These are phyloP conservation scores for Martes martes DNA, from an alignment of 2,113 vertebrate genomes.

Conservation along the genomic window DNA sequence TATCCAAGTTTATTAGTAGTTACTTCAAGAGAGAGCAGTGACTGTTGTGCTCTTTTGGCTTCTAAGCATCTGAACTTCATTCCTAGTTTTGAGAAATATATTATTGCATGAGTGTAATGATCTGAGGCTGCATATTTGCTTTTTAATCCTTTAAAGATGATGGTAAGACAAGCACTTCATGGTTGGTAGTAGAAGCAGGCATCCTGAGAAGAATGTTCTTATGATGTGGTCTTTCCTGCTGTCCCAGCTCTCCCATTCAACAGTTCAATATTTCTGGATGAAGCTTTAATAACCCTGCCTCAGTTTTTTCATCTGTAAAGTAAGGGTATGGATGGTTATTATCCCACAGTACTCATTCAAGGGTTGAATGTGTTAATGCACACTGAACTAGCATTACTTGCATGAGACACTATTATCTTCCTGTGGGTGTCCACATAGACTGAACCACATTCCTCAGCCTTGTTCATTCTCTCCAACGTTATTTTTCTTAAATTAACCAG, in stretches of 20 bases:
- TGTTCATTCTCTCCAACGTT: neutral
- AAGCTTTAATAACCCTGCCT: neutral
- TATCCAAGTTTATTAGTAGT: neutral
- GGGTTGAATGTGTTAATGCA: neutral
- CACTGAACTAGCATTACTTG: neutral
- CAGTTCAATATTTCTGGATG: neutral
- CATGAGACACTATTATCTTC: neutral
- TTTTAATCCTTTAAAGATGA: neutral
- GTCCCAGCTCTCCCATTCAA: neutral
- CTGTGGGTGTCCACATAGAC: rapidly evolving
- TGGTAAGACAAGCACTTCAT: neutral
- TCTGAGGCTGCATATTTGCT: neutral
- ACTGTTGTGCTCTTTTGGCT: neutral
- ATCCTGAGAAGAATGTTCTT: too few relatives aligned
- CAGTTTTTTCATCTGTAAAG: neutral
- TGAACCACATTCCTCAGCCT: neutral
- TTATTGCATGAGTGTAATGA: neutral
- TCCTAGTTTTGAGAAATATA: neutral
- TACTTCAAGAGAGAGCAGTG: neutral
- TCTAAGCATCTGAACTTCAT: neutral
- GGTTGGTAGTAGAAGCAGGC: neutral
- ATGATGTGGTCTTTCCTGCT: neutral
- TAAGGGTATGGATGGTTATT: neutral
- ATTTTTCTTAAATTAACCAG: neutral
- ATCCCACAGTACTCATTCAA: neutral